Percentiles rank a stretch among this genome's conserved stretches.
These are phyloP conservation scores for Meriones unguiculatus DNA, from an alignment of 2,113 vertebrate genomes.

Conservation along the genomic window DNA sequence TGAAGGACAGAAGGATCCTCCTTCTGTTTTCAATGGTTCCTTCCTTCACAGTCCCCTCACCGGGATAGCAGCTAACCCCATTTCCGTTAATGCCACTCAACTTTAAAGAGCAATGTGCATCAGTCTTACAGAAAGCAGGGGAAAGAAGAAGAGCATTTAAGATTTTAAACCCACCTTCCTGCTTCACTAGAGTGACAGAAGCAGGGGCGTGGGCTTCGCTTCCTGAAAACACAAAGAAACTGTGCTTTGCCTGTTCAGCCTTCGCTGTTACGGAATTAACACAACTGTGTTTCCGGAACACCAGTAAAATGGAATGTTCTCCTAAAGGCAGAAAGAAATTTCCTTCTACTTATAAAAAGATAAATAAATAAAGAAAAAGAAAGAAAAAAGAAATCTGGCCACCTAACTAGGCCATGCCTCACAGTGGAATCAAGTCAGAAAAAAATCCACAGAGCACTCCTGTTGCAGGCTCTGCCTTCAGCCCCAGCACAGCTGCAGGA, in stretches of 20 bases:
- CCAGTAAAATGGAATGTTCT: slow-evolving; percentile 11
- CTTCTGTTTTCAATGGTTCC: neutral
- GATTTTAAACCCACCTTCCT: neutral
- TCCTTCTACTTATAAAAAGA: neutral
- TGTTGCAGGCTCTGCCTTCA: slow-evolving; percentile 84
- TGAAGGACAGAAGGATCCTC: neutral
- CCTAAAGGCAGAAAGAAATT: neutral
- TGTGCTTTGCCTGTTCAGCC: neutral
- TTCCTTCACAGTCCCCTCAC: neutral
- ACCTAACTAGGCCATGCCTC: neutral
- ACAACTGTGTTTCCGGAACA: neutral
- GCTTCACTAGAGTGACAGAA: neutral
- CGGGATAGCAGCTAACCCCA: neutral
- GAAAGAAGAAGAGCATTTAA: neutral
- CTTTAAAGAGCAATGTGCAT: neutral
- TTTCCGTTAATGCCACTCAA: neutral
- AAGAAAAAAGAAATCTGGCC: neutral
- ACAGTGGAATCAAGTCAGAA: slow-evolving; percentile 67
- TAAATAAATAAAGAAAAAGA: neutral
- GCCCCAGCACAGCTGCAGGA: slow-evolving; percentile 88
- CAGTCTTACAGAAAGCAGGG: neutral
- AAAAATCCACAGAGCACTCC: slow-evolving; percentile 74
- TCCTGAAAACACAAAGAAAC: neutral
- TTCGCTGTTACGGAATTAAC: neutral
- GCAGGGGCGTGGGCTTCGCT: neutral